Evolutionary conservation across 2,888 invertebrate genomes (phyloP).

Genomic region (Endotricha flammealis): DNA sequence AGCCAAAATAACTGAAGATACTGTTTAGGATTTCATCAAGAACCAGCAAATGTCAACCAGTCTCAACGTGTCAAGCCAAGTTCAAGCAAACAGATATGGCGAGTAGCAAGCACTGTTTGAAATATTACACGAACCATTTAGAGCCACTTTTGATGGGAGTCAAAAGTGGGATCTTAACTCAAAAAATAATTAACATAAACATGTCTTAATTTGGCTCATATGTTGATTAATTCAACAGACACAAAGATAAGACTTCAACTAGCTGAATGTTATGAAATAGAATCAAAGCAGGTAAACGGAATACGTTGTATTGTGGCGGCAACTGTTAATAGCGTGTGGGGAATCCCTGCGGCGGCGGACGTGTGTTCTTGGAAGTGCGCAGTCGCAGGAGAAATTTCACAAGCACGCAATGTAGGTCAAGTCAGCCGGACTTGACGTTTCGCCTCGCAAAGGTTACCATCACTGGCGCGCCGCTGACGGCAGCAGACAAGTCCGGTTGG

Average conservation of each 20-base stretch:
- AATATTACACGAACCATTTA: too few species aligned
- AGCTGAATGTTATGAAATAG: too few species aligned
- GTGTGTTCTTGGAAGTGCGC: slow-evolving; percentile 60
- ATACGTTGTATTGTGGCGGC: slow-evolving; percentile 11
- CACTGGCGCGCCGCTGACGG: slow-evolving; percentile 43
- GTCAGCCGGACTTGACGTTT: slow-evolving; percentile 73
- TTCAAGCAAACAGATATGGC: too few species aligned
- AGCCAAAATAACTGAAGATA: too few species aligned
- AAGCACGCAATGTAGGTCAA: slow-evolving; percentile 70
- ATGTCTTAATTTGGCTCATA: too few species aligned
- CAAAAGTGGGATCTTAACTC: slow-evolving; percentile 14
- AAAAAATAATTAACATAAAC: slow-evolving; percentile 15
- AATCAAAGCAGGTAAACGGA: slow-evolving; percentile 31
- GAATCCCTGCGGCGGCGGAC: slow-evolving; percentile 52
- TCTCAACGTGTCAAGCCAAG: too few species aligned
- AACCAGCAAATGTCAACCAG: too few species aligned
- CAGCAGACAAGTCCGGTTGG: slow-evolving; percentile 57
- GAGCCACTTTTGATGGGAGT: not conserved
- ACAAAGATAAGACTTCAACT: too few species aligned
- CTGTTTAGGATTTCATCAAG: too few species aligned
- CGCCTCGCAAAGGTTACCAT: slow-evolving; percentile 70
- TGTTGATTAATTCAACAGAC: too few species aligned
- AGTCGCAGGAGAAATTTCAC: slow-evolving; percentile 72
- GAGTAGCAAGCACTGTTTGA: too few species aligned
- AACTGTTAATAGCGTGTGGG: slow-evolving; percentile 47